Percentiles rank a stretch among this genome's conserved stretches.
phyloP scores from a whole-genome alignment of 2,888 invertebrate species.

The Xanthorhoe designata region DNA sequence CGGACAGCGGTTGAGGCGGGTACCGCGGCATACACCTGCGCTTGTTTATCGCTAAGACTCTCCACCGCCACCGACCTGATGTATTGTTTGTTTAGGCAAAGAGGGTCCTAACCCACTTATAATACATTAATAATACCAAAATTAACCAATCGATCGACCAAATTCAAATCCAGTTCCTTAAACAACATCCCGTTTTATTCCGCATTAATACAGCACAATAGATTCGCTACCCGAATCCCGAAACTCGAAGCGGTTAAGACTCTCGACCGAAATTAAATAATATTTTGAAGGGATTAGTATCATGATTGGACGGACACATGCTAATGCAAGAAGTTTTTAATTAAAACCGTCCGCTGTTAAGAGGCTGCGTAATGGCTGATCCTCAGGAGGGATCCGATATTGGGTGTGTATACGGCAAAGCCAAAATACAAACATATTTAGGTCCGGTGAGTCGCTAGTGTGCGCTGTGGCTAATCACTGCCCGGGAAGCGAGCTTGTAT shows the following conservation, averaged over 20 bases:
- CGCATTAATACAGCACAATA: constrained; percentile 45
- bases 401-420: constrained; percentile 77
- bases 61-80: constrained; percentile 49
- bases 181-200: constrained; percentile 42
- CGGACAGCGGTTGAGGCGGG: constrained; percentile 71
- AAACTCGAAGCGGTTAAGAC: constrained; percentile 47
- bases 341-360: constrained; percentile 83
- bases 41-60: constrained; percentile 76
- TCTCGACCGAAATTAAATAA: constrained; percentile 72
- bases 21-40: constrained; percentile 68
- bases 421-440: constrained; percentile 84
- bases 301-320: constrained; percentile 78
- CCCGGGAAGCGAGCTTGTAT: constrained; percentile 64
- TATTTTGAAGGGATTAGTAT: constrained; percentile 79
- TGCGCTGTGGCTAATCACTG: constrained; percentile 78
- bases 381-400: constrained; percentile 81
- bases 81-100: constrained; percentile 75
- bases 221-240: constrained; percentile 38
- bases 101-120: constrained; percentile 65
- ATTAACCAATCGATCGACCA: constrained; percentile 51
- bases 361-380: constrained; percentile 84
- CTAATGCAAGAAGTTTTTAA: constrained; percentile 85
- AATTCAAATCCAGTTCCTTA: constrained; percentile 37
- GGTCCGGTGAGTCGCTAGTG: constrained; percentile 75
- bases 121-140: constrained; percentile 68